phyloP scores from a whole-genome alignment of 2,888 invertebrate genomes.

The Acleris holmiana region DNA sequence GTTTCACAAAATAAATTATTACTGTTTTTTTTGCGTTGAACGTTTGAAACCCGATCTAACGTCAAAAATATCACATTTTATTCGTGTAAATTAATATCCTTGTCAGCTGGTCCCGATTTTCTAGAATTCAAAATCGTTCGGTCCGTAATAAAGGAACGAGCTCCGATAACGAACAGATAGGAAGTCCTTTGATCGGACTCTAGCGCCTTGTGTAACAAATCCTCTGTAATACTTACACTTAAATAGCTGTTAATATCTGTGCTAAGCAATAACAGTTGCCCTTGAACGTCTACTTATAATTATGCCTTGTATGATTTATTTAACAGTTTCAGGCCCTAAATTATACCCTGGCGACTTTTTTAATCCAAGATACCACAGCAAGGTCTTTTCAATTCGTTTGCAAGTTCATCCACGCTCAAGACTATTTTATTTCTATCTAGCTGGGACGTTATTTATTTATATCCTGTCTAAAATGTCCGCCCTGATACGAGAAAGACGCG shows the following conservation, averaged over 20 bases:
- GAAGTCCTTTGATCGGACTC: constrained; percentile 48
- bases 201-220: constrained; percentile 46
- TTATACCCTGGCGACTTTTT: constrained; percentile 18
- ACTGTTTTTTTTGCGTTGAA: no score
- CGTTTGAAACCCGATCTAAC: no score
- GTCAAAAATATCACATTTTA: constrained; percentile 7
- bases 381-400: constrained; percentile 29
- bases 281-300: constrained; percentile 3
- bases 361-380: constrained; percentile 9
- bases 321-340: constrained; percentile 21
- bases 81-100: constrained; percentile 50
- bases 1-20: no score
- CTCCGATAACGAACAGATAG: constrained; percentile 34
- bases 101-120: constrained; percentile 44
- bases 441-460: constrained; percentile 26
- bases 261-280: constrained; percentile 9
- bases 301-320: constrained; percentile 24
- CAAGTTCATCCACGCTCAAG: constrained; percentile 29
- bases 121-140: constrained; percentile 40
- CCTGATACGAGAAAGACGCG: constrained; percentile 24
- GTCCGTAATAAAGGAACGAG: constrained; percentile 43
- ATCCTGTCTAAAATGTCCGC: constrained; percentile 23
- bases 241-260: neutral
- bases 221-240: constrained; percentile 11
- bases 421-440: constrained; percentile 25